Evolutionary conservation across 1,140 invertebrate genomes (phyloP), one percentile per base, ranked within the genome.

Genomic region (Euura lappo): DNA sequence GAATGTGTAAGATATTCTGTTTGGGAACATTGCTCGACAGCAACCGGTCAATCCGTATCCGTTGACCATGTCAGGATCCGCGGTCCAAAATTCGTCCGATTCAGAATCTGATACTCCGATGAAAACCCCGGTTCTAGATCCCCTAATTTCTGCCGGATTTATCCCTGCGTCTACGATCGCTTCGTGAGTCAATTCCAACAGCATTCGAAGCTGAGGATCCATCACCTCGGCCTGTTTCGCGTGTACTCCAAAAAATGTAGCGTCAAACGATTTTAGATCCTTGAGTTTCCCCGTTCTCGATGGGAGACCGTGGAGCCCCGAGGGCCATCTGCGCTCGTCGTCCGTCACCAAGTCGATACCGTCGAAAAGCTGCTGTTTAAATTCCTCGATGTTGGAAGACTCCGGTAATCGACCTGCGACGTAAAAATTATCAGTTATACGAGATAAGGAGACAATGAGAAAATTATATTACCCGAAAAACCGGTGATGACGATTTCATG

Each of bases 131-230:
- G 96, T 99, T 78, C 91, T 95, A 6, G 92, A 92, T 69, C 96
- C 97, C 78, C 92, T 90, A n/a, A 97, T 80, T 75, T 93, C 92
- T 44, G 86, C 85, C 44, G 96, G 97, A 85, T 97, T 97, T 8
- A 95, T 79, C 77, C 97, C 97, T 68, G 98, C 95, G 90, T 99
- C 98, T 72, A 98, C 89, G 71, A 99, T 95, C 1, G 96, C 94
- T 89, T 99, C 98, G 86, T 98, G 93, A 2, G 97, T 96, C n/a
- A 94, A 83, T 89, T 99, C 98, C 3, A 99, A 90, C 44, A 99
- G 86, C 79, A 99, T 89, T 75, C 98, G 89, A 51, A 99, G 87
- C 85, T 99, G 96, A 4, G 98, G 98, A 85, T 99, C 98, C 97
- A 99, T 99, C 51, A 92, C 91, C 79, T 98, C 90, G 1, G 97